These are phyloP conservation scores for Cinara cedri DNA, from an alignment of 2,888 invertebrate species.

Conservation along the genomic window DNA sequence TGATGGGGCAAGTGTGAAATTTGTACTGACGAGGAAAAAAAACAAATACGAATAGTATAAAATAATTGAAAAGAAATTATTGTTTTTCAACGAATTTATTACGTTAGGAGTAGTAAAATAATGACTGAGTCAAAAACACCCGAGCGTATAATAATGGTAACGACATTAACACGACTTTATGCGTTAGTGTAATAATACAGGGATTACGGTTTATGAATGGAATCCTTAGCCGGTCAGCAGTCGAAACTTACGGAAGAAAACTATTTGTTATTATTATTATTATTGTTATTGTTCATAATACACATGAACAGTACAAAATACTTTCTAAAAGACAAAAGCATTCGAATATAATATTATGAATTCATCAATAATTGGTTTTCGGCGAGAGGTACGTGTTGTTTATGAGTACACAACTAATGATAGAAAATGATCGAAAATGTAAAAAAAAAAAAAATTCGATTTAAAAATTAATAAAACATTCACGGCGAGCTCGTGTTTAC, in stretches of 20 bases:
- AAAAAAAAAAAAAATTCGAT: not conserved
- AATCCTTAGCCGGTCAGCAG: no score
- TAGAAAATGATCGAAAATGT: slow-evolving; percentile 17
- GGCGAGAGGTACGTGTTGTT: not conserved
- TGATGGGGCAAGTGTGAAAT: no score
- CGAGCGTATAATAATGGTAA: no score
- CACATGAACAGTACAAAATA: not conserved
- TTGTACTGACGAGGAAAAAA: no score
- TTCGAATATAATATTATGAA: slow-evolving; percentile 5
- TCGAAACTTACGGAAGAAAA: not conserved
- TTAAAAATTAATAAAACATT: slow-evolving; percentile 16
- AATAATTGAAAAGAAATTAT: no score
- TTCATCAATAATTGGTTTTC: not conserved
- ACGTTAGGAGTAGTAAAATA: no score
- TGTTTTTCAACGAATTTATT: no score
- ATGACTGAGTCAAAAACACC: no score
- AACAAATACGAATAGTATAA: no score
- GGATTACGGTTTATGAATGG: no score
- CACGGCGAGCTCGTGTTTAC: not conserved
- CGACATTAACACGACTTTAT: no score
- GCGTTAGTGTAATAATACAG: no score
- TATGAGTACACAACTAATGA: not conserved
- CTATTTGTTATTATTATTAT: slow-evolving; percentile 1
- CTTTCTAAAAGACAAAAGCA: slow-evolving; percentile 20
- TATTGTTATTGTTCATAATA: not conserved